Conservation (phyloP, 2,113 vertebrate genomes). For the Percopsis transmontana region DNA sequence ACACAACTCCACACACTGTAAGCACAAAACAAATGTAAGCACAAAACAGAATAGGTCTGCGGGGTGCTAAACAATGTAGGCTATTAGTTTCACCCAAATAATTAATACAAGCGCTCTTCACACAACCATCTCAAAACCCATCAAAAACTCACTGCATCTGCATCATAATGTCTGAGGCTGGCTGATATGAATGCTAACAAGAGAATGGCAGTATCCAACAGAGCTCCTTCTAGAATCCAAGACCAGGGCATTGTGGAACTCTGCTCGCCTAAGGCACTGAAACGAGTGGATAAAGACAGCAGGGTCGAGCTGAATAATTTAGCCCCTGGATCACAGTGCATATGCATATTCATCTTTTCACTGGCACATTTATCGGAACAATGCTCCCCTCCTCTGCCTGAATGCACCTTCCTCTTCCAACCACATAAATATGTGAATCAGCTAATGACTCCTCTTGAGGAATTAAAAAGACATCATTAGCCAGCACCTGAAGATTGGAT, state of each 20-base stretch:
- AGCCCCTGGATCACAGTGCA: constrained; percentile 57
- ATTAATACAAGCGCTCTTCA: not conserved
- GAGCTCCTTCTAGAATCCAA: constrained; percentile 35
- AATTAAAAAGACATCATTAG: constrained; percentile 64
- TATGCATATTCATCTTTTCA: constrained; percentile 70
- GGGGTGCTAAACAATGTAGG: not conserved
- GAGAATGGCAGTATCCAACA: constrained; percentile 30
- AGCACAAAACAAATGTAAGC: too few relatives aligned
- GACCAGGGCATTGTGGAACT: constrained; percentile 39
- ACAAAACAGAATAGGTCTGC: too few relatives aligned
- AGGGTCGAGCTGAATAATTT: constrained; percentile 70
- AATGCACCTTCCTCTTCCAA: constrained; percentile 54
- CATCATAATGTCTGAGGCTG: too few relatives aligned
- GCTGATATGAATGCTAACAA: not conserved
- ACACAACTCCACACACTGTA: too few relatives aligned
- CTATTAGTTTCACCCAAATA: too few relatives aligned
- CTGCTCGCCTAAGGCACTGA: constrained; percentile 47
- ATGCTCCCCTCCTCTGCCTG: constrained; percentile 37
- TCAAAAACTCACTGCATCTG: not conserved
- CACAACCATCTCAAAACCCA: not conserved
- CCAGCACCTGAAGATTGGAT: constrained; percentile 54
- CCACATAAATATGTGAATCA: constrained; percentile 61
- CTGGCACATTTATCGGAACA: constrained; percentile 53
- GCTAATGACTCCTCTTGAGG: constrained; percentile 67
- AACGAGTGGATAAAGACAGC: constrained; percentile 64